These are phyloP conservation scores for Serripes groenlandicus DNA, from an alignment of 2,888 invertebrate species.

Conservation along the genomic window DNA sequence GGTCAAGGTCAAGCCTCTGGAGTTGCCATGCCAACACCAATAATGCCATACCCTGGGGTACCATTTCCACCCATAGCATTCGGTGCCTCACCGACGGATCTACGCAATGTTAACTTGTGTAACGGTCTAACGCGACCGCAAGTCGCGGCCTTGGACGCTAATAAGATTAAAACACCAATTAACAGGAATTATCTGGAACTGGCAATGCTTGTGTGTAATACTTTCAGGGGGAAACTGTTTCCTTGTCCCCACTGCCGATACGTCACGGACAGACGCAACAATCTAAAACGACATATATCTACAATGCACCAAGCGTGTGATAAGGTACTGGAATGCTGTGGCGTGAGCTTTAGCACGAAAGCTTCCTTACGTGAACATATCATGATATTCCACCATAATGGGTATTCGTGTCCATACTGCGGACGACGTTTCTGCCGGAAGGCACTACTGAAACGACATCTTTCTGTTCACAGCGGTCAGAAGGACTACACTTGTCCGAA, in stretches of 20 bases:
- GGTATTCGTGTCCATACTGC: constrained; percentile 87
- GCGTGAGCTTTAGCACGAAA: constrained; percentile 86
- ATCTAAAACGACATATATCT: constrained; percentile 86
- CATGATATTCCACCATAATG: constrained; percentile 86
- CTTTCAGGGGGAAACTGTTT: constrained; percentile 82
- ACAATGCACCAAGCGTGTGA: constrained; percentile 87
- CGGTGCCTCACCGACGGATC: constrained; percentile 53
- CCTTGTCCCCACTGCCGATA: constrained; percentile 85
- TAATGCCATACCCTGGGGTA: constrained; percentile 74
- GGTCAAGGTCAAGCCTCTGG: constrained; percentile 60
- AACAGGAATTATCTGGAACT: constrained; percentile 82
- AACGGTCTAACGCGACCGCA: constrained; percentile 72
- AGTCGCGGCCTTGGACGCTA: constrained; percentile 67
- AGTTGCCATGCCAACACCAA: constrained; percentile 68
- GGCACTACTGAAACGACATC: constrained; percentile 87
- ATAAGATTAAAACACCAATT: constrained; percentile 79
- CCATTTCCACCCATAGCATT: constrained; percentile 44
- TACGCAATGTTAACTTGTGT: constrained; percentile 68
- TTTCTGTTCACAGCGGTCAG: constrained; percentile 87
- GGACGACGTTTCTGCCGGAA: constrained; percentile 87
- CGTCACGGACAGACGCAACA: constrained; percentile 86
- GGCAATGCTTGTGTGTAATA: constrained; percentile 84
- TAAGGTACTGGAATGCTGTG: constrained; percentile 86
- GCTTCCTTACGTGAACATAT: constrained; percentile 87
- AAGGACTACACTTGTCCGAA: constrained; percentile 86